phyloP scores from a whole-genome alignment of 2,113 vertebrate species.

The Gallinago jamesoni region DNA sequence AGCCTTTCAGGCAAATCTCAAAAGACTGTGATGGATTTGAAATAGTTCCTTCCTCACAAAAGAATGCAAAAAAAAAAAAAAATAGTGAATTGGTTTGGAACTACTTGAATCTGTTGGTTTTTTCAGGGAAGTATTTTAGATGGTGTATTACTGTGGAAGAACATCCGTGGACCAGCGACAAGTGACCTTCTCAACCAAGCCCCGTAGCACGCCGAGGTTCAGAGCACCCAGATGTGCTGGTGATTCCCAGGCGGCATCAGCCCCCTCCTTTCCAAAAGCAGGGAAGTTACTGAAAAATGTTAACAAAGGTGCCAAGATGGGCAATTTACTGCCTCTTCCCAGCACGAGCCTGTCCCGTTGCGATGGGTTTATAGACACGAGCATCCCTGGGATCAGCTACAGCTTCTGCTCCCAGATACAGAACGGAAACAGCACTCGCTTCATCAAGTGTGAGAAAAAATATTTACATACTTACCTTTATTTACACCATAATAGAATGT shows the following conservation, averaged over 20 bases:
- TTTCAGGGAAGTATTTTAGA: not conserved
- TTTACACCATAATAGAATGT: not conserved
- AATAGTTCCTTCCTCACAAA: not conserved
- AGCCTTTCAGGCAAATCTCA: not conserved
- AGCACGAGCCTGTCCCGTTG: not conserved
- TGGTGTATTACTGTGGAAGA: not conserved
- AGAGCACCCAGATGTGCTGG: not conserved
- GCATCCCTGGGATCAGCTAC: not conserved
- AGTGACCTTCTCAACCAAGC: not conserved
- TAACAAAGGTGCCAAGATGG: not conserved
- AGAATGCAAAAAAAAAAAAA: not conserved
- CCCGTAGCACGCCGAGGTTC: not conserved
- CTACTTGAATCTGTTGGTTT: not conserved
- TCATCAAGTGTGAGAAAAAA: constrained; percentile 15
- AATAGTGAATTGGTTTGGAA: not conserved
- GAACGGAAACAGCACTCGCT: not conserved
- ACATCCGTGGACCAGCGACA: not conserved
- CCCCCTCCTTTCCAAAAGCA: not conserved
- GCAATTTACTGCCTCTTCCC: not conserved
- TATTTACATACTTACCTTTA: not conserved
- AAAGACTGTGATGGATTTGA: not conserved
- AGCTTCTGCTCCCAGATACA: not conserved
- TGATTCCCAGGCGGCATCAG: not conserved
- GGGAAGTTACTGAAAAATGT: not conserved
- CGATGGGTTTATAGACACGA: not conserved